Evolutionary conservation across 2,113 vertebrate genomes (phyloP).

Genomic region (Odobenus rosmarus): DNA sequence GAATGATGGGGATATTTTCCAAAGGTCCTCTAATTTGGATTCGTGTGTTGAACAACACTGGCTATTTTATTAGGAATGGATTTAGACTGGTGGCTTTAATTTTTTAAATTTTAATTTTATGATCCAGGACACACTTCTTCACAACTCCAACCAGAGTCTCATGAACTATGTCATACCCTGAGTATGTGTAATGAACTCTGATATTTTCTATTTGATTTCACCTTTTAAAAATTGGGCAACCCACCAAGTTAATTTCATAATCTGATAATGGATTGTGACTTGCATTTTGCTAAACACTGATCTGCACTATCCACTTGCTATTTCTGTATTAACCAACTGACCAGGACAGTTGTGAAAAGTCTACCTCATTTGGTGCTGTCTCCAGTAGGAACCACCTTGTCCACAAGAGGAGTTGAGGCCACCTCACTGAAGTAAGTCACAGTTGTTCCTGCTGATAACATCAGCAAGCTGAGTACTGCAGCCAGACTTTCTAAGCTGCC

Average conservation of each 20-base stretch:
- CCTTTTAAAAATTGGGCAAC: conserved; percentile 10
- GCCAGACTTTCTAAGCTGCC: not conserved
- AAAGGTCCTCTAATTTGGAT: conserved; percentile 5
- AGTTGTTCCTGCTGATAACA: not conserved
- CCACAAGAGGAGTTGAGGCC: not conserved
- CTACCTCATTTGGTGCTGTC: not conserved
- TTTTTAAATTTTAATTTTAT: not conserved
- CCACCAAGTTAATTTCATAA: not conserved
- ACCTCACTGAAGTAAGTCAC: not conserved
- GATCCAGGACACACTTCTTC: not conserved
- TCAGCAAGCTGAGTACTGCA: not conserved
- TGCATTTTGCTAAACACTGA: conserved; percentile 7
- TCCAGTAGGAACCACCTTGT: not conserved
- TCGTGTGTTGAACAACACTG: not conserved
- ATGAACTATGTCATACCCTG: not conserved
- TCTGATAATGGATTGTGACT: not conserved
- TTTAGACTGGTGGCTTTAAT: not conserved
- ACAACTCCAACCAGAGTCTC: not conserved
- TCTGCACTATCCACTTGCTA: not conserved
- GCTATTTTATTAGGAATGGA: not conserved
- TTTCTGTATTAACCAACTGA: not conserved
- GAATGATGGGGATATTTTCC: conserved; percentile 15
- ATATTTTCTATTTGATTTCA: conserved; percentile 29
- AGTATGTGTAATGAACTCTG: not conserved
- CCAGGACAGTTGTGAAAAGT: not conserved